Evolutionary conservation across 2,113 vertebrate species (phyloP).

Genomic region (Nesoenas mayeri): DNA sequence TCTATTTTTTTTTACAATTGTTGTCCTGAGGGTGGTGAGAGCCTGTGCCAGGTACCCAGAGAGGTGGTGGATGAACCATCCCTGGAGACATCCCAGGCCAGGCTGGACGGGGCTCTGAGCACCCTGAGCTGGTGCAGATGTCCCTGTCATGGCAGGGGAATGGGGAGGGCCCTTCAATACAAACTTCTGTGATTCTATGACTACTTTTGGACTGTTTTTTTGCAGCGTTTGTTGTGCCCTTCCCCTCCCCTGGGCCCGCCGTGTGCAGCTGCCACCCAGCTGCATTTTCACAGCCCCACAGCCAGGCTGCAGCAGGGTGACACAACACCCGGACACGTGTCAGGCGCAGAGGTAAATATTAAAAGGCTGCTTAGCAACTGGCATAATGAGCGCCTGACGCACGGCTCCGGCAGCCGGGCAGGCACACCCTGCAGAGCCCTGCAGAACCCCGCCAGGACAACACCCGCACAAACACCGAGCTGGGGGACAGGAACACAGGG

Average conservation of each 20-base stretch:
- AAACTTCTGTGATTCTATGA: too few relatives aligned
- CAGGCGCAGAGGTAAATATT: constrained; percentile 60
- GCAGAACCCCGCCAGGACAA: background rate
- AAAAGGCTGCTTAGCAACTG: constrained; percentile 54
- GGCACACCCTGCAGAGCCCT: background rate
- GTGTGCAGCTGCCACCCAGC: background rate
- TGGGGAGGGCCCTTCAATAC: too few relatives aligned
- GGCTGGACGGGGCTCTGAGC: too few relatives aligned
- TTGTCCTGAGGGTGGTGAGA: too few relatives aligned
- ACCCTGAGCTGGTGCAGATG: too few relatives aligned
- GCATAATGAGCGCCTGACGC: constrained; percentile 5
- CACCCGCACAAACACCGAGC: accelerated
- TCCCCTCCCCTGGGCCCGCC: accelerated
- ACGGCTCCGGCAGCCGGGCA: background rate
- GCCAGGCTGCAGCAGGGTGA: background rate
- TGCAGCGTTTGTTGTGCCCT: too few relatives aligned
- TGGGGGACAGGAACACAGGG: accelerated
- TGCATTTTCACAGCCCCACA: background rate
- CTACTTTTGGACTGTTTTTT: too few relatives aligned
- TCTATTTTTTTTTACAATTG: too few relatives aligned
- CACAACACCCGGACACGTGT: background rate
- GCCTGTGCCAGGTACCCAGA: too few relatives aligned
- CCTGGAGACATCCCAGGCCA: too few relatives aligned
- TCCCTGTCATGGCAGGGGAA: too few relatives aligned
- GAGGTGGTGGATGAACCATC: too few relatives aligned